Evolutionary conservation across 2,888 invertebrate genomes (phyloP), one percentile per base, ranked within the genome.

Genomic region (Ptilodon capucinus): DNA sequence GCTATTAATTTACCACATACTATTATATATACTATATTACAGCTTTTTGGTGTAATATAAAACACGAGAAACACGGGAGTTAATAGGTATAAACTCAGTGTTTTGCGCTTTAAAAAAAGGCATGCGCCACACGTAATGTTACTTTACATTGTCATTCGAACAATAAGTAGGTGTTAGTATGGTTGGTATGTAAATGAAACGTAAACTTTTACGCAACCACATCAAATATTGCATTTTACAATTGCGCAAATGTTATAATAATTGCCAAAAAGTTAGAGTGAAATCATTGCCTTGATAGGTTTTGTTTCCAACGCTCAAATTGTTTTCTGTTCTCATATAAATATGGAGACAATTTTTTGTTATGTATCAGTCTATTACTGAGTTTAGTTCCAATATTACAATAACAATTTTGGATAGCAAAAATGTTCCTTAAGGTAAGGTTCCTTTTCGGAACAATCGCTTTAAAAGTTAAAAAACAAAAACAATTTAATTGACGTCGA

Each of bases 261-360:
- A 48, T 40, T 46, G 17, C 28, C 17, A 46, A 48, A 48, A 54
- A 42, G 44, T 57, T 39, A 35, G 45, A 47, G 60, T 47, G 46
- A 55, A 60, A 57, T 51, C 60, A 30, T 54, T 48, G 46, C 57
- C 57, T 56, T 57, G 61, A 57, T 40, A 25, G 42, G 30, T 48
- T 42, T 56, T 39, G 39, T 39, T 39, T 36, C 11, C 39, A 39
- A 39, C 21, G 39, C 14, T 5, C 16, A 35, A 21, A 14, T 6
- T 14, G 40, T 19, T 48, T 42, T 56, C 43, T 35, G 45, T 60
- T 48, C 40, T 7, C 42, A 38, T 60, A 60, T 60, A 64, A 38
- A 60, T 60, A 43, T 38, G 23, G 13, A 13, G 30, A 17, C 48
- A 46, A 44, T 55, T 63, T 51, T 0, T 23, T 32, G 39, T 16